These are phyloP conservation scores for Hyperopisus bebe DNA, from an alignment of 2,113 vertebrate genomes.

Conservation along the genomic window DNA sequence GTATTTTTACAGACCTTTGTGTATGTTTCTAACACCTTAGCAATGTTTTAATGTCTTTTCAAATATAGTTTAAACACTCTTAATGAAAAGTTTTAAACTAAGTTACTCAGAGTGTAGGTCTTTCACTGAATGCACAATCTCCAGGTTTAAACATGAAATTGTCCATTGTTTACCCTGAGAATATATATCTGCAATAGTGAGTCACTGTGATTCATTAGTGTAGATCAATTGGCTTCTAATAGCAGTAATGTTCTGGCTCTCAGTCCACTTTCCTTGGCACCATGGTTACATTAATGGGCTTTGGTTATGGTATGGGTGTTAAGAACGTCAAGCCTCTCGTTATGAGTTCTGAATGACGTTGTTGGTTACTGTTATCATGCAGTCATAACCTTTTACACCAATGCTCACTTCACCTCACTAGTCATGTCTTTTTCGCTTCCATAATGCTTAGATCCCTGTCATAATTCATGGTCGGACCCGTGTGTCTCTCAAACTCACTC, in stretches of 20 bases:
- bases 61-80: not conserved
- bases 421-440: not conserved
- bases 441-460: not conserved
- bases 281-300: constrained; percentile 1
- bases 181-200: constrained; percentile 13
- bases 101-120: not conserved
- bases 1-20: not conserved
- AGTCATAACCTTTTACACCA: constrained; percentile 12
- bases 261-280: not conserved
- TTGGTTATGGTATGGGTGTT: constrained; percentile 18
- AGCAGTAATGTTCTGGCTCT: not conserved
- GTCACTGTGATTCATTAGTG: constrained; percentile 14
- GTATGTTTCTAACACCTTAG: not conserved
- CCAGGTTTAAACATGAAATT: not conserved
- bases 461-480: not conserved
- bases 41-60: not conserved
- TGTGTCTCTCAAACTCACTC: not conserved
- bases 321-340: not conserved
- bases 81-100: not conserved
- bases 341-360: constrained; percentile 15
- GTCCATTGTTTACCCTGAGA: not conserved
- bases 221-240: constrained; percentile 21
- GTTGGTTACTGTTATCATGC: constrained; percentile 4
- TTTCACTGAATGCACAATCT: not conserved
- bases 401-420: not conserved